Evolutionary conservation across 2,888 invertebrate genomes (phyloP), one percentile per base, ranked within the genome.

Genomic region (Drosophila anomalata): DNA sequence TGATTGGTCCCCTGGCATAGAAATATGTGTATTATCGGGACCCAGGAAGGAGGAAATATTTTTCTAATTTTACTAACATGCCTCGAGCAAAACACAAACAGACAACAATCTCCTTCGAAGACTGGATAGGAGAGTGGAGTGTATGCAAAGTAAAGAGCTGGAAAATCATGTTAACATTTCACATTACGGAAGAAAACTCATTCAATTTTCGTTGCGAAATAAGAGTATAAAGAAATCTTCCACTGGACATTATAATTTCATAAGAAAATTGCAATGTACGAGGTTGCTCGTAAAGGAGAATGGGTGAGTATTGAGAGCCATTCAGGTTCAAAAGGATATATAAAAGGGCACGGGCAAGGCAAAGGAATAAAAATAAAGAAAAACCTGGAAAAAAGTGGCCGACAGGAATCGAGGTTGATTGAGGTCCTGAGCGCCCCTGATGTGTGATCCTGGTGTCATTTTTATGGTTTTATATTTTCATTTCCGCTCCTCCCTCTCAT

Each of bases 391-490:
- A 63, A 56, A 55, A 57, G 31, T 26, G 42, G 29, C 44, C 33
- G 42, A 29, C 50, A 56, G 66, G 44, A 33, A 39, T 41, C 53
- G 26, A 52, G 39, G 44, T 12, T 56, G 48, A 69, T 47, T 57
- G 47, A 59, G 48, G 60, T 41, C 29, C 29, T 29, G 29, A 29
- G 50, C 20, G 52, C 39, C 20, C 36, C 24, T 59, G 42, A 60
- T 65, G 58, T 75, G 70, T 60, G 74, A 48, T 57, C 41, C 50
- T 47, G 50, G 65, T 56, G 70, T 33, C 73, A 80, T 62, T 80
- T 84, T 76, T 83, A 80, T 79, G 88, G 82, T 62, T 80, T 86
- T 78, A 77, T 75, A 82, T 80, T 86, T 88, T 80, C 87, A 86
- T 86, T 88, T 87, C 88, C 86, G 79, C 77, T 75, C 60, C 74